A percentile compares a stretch with the other conserved stretches of the same genome.
Evolutionary conservation across 1,140 invertebrate species (phyloP).

Genomic region (Drosophila equinoxialis): DNA sequence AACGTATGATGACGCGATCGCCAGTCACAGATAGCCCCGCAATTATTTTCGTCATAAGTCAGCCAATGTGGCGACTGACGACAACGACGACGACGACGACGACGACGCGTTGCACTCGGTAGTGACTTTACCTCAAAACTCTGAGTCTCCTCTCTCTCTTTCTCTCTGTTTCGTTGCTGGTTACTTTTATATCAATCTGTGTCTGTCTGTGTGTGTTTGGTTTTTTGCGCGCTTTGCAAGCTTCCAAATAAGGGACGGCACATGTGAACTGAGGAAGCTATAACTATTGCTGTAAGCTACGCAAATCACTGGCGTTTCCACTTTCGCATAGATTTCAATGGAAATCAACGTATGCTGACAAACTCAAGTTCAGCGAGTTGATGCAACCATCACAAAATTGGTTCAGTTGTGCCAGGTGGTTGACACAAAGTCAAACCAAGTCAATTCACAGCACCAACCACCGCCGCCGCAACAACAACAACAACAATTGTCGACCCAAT

Average conservation of each 20-base stretch:
- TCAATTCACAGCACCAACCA: slow-evolving; percentile 38
- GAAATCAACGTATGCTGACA: slow-evolving; percentile 73
- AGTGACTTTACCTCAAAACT: slow-evolving; percentile 23
- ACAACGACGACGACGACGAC: slow-evolving; percentile 30
- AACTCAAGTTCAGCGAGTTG: slow-evolving; percentile 62
- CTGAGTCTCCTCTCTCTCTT: slow-evolving; percentile 31
- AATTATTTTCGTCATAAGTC: slow-evolving; percentile 82
- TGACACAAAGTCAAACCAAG: slow-evolving; percentile 36
- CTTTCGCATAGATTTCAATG: slow-evolving; percentile 77
- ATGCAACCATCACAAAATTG: slow-evolving; percentile 65
- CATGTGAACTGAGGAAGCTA: slow-evolving; percentile 82
- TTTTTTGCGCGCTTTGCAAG: slow-evolving; percentile 62
- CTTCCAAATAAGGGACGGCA: slow-evolving; percentile 83
- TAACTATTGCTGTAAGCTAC: slow-evolving; percentile 75
- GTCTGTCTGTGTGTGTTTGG: neutral
- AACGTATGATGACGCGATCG: slow-evolving; percentile 70
- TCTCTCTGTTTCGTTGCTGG: slow-evolving; percentile 27
- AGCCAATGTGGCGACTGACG: slow-evolving; percentile 70
- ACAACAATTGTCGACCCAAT: slow-evolving; percentile 23
- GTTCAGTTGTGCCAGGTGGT: slow-evolving; percentile 75
- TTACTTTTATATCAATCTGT: slow-evolving; percentile 17
- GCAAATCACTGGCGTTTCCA: slow-evolving; percentile 80
- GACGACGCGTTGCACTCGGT: slow-evolving; percentile 21
- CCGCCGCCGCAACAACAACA: slow-evolving; percentile 3
- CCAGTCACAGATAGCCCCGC: slow-evolving; percentile 63